Base-by-base conservation (phyloP, 2,113 vertebrate species). In the Platanista minor region DNA sequence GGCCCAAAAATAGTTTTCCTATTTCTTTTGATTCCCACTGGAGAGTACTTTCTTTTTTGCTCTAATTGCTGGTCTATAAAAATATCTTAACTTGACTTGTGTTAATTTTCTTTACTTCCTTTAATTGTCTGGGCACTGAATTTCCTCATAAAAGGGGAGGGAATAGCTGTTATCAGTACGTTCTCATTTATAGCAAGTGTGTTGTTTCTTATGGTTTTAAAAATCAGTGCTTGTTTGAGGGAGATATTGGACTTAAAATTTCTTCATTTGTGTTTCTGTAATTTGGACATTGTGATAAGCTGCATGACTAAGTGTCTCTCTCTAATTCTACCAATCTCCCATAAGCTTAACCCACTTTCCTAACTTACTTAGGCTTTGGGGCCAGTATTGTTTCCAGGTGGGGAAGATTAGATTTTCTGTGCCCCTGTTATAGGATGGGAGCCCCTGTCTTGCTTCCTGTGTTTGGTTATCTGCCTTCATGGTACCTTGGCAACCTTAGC, bases 51-150 rank as follows among this genome's bases (percentile, higher is more conserved):
- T 81, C 52, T 85, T 66, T 83, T 91, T 82, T 97, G 83, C 31
- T 87, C 67, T 88, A 93, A 94, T 87, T 97, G 54, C 49, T 91
- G 78, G 74, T 74, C 90, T 93, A 88, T 74, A 93, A 96, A 97
- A 91, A 75, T 83, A 82, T 41, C 43, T 75, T 52, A 69, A 49
- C 62, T 86, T 54, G 17, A 72, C 57, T 87, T 74, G 23, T 80
- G 27, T 94, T 90, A 59, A 80, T 75, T 94, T 94, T 78, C 69
- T 84, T 87, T 85, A 43, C 29, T 91, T 96, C 27, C 43, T 36
- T 95, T 92, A 52, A 75, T 46, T 94, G 36, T 81, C 87, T 91
- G 61, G 67, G 23, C 57, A 59, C 39, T 77, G 67, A 71, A n/a
- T 86, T 96, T 92, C n/a, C 46, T 93, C 6, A 33, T 54, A 41